phyloP scores from a whole-genome alignment of 2,888 invertebrate genomes.

The Lasioglossum malachurum region DNA sequence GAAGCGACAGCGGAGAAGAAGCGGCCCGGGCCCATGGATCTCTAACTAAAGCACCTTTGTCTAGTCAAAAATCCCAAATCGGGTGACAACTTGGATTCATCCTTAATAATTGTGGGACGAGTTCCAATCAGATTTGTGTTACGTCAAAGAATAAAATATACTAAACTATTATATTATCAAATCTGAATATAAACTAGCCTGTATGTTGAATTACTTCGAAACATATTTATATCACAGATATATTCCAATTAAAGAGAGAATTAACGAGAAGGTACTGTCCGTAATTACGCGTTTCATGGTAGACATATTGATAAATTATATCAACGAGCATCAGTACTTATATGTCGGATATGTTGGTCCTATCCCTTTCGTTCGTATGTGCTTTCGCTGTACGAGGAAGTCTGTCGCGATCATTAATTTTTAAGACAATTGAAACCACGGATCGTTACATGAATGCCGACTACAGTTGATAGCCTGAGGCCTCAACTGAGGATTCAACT shows the following conservation, averaged over 20 bases:
- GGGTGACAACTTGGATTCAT: too few species aligned
- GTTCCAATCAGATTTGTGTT: background rate
- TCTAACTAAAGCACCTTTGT: too few species aligned
- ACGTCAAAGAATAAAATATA: background rate
- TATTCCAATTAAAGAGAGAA: background rate
- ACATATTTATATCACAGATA: background rate
- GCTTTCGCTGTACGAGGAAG: background rate
- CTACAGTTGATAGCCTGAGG: background rate
- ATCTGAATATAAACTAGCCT: background rate
- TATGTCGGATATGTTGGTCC: background rate
- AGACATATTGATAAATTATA: background rate
- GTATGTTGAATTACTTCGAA: background rate
- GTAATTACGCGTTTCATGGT: background rate
- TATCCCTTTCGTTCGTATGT: background rate
- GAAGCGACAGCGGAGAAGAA: too few species aligned
- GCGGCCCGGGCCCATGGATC: too few species aligned
- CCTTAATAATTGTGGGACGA: background rate
- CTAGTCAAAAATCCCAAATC: too few species aligned
- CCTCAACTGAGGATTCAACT: background rate
- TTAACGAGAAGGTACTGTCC: background rate
- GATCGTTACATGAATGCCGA: too few species aligned
- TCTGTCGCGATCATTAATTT: background rate
- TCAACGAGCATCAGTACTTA: background rate
- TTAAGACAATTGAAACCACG: background rate
- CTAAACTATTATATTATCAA: background rate